Percentiles rank a stretch among this genome's conserved stretches.
These are phyloP conservation scores for Psephotus haematonotus DNA, from an alignment of 2,113 vertebrate species.

Conservation along the genomic window DNA sequence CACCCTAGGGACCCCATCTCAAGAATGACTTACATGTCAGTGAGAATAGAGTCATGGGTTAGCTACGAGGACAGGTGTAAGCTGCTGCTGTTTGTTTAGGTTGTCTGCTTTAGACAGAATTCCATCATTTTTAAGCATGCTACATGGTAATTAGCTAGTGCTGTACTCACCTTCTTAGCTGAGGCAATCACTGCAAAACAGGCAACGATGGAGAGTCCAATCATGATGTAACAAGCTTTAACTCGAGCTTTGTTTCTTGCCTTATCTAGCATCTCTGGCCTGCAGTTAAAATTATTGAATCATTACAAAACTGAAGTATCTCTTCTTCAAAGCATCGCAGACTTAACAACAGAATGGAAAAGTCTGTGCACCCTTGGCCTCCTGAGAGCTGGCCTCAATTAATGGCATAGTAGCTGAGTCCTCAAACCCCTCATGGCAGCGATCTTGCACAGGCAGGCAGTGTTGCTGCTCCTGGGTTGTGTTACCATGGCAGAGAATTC, in stretches of 20 bases:
- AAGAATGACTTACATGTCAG: accelerated
- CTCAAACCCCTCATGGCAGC: too few species aligned
- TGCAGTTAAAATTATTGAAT: constrained; percentile 43
- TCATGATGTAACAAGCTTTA: constrained; percentile 82
- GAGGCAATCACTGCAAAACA: constrained; percentile 77
- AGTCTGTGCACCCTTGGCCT: too few species aligned
- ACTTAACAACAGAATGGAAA: not conserved
- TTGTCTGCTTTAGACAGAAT: not conserved
- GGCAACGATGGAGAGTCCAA: constrained; percentile 76
- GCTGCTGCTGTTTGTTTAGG: not conserved
- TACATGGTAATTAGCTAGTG: accelerated
- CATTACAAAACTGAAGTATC: not conserved
- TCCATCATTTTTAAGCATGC: accelerated
- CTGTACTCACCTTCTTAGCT: constrained; percentile 73
- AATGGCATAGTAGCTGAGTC: too few species aligned
- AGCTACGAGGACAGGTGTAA: not conserved
- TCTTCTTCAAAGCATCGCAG: not conserved
- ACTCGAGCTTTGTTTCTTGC: constrained; percentile 81
- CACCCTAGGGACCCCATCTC: accelerated
- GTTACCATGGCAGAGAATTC: too few species aligned
- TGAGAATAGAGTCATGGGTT: accelerated
- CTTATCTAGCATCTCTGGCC: constrained; percentile 75
- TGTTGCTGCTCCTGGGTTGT: too few species aligned
- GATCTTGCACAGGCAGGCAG: too few species aligned
- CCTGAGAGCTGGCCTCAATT: too few species aligned